These are phyloP conservation scores for Branchipolynoe longqiensis DNA, from an alignment of 2,888 invertebrate genomes.

Conservation along the genomic window DNA sequence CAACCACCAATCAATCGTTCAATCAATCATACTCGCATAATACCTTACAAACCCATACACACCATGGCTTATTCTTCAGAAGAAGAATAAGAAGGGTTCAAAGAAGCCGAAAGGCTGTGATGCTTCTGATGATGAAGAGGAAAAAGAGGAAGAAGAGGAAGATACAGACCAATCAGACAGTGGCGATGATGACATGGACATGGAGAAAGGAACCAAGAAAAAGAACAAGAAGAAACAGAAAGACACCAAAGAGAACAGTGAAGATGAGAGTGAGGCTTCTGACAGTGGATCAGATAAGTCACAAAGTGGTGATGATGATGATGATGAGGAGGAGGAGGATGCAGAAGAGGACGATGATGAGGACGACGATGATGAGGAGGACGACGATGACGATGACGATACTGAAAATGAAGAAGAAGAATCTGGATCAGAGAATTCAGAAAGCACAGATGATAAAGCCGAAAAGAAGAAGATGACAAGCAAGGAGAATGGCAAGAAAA, in stretches of 20 bases:
- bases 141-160: slow-evolving; percentile 18
- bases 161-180: background rate
- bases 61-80: no score
- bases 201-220: slow-evolving; percentile 5
- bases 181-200: background rate
- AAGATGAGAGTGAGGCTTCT: background rate
- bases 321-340: background rate
- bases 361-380: background rate
- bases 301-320: background rate
- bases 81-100: background rate
- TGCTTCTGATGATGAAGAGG: background rate
- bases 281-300: background rate
- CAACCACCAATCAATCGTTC: no score
- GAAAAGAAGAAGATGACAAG: background rate
- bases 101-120: background rate
- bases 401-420: no score
- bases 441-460: slow-evolving; percentile 1
- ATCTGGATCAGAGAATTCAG: background rate
- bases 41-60: no score
- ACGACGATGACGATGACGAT: background rate
- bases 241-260: background rate
- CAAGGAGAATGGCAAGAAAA: background rate
- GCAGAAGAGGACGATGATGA: background rate
- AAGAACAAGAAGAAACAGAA: background rate
- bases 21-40: no score